A percentile compares a stretch with the other conserved stretches of the same genome.
Conservation (phyloP, 2,888 invertebrate species). For the Geophilus truncorum region DNA sequence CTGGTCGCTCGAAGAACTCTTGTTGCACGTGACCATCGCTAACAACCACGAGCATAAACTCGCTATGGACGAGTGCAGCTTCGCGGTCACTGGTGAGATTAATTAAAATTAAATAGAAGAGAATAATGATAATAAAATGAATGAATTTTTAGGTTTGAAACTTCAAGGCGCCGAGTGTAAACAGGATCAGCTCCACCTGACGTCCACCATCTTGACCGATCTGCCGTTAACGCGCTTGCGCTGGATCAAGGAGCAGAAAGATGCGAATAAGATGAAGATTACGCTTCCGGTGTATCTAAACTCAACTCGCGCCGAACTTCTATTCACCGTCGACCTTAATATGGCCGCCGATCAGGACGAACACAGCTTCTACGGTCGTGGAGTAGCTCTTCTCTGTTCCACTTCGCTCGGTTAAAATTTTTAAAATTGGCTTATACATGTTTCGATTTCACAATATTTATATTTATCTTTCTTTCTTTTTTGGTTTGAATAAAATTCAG, state of each 20-base stretch:
- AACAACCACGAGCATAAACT: slow-evolving; percentile 49
- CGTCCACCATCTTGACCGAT: slow-evolving; percentile 92
- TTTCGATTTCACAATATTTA: too few relatives aligned
- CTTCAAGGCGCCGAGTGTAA: slow-evolving; percentile 93
- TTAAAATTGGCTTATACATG: background rate
- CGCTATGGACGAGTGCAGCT: slow-evolving; percentile 51
- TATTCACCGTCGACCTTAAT: slow-evolving; percentile 92
- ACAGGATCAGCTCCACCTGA: slow-evolving; percentile 80
- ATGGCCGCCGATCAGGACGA: slow-evolving; percentile 85
- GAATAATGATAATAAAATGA: too few relatives aligned
- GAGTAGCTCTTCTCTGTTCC: slow-evolving; percentile 93
- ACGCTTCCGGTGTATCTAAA: slow-evolving; percentile 96
- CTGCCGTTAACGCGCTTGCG: slow-evolving; percentile 80
- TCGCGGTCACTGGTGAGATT: slow-evolving; percentile 51
- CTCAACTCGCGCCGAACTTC: slow-evolving; percentile 85
- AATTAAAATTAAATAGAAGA: background rate
- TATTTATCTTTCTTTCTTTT: too few relatives aligned
- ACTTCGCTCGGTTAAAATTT: slow-evolving; percentile 60
- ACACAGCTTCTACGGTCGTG: slow-evolving; percentile 96
- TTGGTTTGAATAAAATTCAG: too few relatives aligned
- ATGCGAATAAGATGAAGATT: slow-evolving; percentile 52
- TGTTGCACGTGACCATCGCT: slow-evolving; percentile 69
- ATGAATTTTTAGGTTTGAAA: slow-evolving; percentile 73
- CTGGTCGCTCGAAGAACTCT: slow-evolving; percentile 88
- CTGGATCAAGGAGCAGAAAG: slow-evolving; percentile 65